phyloP scores from a whole-genome alignment of 2,797 vertebrate genomes.

The Cheracebus regulus region DNA sequence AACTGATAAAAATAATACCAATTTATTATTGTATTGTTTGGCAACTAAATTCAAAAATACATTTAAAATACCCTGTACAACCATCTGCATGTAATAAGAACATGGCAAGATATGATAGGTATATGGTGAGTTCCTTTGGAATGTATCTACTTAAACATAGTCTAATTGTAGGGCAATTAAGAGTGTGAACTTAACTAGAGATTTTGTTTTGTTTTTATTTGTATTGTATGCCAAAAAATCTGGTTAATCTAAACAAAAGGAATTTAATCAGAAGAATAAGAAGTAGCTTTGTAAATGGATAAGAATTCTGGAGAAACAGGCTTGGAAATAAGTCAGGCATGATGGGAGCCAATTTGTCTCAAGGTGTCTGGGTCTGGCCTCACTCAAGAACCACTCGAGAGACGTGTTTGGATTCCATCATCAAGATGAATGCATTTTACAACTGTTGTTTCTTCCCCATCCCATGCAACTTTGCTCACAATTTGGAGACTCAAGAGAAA shows the following conservation, averaged over 20 bases:
- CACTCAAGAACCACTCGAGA: not conserved
- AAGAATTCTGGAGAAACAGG: not conserved
- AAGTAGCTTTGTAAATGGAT: not conserved
- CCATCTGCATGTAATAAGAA: not conserved
- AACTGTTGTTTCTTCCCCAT: not conserved
- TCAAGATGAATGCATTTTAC: not conserved
- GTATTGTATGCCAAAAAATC: not conserved
- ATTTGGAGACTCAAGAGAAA: not conserved
- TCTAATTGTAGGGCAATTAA: not conserved
- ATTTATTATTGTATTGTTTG: not conserved
- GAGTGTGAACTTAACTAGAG: not conserved
- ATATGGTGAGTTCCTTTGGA: not conserved
- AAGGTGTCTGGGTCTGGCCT: not conserved
- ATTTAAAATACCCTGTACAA: not conserved
- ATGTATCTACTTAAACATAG: not conserved
- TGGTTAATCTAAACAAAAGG: not conserved
- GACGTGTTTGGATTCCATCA: not conserved
- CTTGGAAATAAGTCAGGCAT: not conserved
- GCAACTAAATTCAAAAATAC: not conserved
- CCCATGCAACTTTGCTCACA: not conserved
- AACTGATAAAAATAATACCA: not conserved
- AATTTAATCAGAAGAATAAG: not conserved
- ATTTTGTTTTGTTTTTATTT: not conserved
- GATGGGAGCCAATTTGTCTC: not conserved
- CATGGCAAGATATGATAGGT: not conserved